Conservation (phyloP, 2,113 vertebrate genomes). For the Sitta europaea region DNA sequence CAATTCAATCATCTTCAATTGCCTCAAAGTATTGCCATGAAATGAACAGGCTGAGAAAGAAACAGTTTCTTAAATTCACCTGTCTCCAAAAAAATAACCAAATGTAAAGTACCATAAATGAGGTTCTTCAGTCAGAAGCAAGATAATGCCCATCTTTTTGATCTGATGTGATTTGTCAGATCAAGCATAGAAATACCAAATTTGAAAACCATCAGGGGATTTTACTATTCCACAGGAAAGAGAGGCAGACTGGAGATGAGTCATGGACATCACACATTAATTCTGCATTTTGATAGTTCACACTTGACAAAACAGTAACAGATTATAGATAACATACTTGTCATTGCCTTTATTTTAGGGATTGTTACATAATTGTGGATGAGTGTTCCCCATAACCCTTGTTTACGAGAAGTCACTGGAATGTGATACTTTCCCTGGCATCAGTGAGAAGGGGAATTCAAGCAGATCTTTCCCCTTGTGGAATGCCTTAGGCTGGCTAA, state of each 20-base stretch:
- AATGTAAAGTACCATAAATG: neutral
- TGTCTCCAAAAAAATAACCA: neutral
- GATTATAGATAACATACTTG: neutral
- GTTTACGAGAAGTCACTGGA: neutral
- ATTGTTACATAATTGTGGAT: neutral
- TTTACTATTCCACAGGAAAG: neutral
- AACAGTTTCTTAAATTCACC: neutral
- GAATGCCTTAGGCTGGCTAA: neutral
- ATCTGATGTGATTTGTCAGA: neutral
- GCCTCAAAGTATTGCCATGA: neutral
- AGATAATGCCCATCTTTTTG: neutral
- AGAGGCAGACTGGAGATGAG: neutral
- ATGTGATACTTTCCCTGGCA: neutral
- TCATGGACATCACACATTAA: neutral
- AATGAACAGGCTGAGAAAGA: neutral
- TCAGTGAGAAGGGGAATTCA: neutral
- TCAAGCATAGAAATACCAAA: neutral
- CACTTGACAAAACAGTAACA: neutral
- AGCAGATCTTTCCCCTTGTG: neutral
- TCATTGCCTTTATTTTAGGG: neutral
- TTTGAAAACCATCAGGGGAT: neutral
- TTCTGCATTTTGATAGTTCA: neutral
- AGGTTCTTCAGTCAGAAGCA: neutral
- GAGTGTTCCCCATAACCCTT: neutral
- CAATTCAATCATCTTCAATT: neutral